Evolutionary conservation across 1,140 invertebrate species (phyloP), one percentile per base, ranked within the genome.

Genomic region (Formica selysi): DNA sequence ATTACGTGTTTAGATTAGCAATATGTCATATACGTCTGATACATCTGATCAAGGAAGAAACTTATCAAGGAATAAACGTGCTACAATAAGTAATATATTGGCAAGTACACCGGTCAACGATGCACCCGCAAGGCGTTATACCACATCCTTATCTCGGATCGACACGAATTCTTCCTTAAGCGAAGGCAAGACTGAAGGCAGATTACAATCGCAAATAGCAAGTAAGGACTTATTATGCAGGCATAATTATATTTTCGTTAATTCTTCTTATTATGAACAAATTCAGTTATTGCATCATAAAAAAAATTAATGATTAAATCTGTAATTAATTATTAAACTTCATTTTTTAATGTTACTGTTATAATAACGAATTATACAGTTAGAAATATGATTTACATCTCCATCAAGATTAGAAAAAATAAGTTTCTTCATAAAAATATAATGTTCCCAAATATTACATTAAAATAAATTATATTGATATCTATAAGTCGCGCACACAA

Each of bases 131-230:
- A 13, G 16, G 2, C 19, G 8, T 32, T 26, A 1, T 0, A 48
- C 0, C 2, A 16, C 32, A 73, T 61, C 67, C 0, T 59, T 81
- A 32, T 81, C 79, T 44, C 1, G 1, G 1, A 81, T 81, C 7
- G 54, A 41, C 13, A 41, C 78, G 10, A 6, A 5, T 32, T 71
- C 79, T 73, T 81, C 67, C 7, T 79, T 41, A 29, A 80, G 44
- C 22, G 32, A 8, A 68, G 44, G 0, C 5, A 29, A 8, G 38
- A 6, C 4, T 10, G 41, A 8, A 38, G 36, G 1, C n/a, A 16
- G 10, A 54, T 36, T 11, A 16, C n/a, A 8, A 1, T 48, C 7
- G 0, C 32, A 8, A 22, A 3, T 7, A 19, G 1, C 32, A 80
- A 16, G 76, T 80, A 10, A 80, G 11, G 6, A 32, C 16, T 68